phyloP scores from a whole-genome alignment of 2,113 vertebrate species.

The Xenus cinereus region DNA sequence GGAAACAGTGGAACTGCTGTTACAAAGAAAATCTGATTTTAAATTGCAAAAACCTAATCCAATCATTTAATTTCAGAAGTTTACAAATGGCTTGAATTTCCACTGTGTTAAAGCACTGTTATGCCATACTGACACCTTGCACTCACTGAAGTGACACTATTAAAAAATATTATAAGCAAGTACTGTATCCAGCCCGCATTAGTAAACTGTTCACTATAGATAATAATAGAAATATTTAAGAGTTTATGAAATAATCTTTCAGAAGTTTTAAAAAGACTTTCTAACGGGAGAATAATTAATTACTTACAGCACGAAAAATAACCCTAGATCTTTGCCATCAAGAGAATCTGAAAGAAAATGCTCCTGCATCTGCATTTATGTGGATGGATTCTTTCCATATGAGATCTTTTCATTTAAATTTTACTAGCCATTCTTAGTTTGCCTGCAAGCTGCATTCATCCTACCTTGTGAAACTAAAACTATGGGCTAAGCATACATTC shows the following conservation, averaged over 20 bases:
- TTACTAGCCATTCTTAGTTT: background rate
- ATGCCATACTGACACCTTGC: background rate
- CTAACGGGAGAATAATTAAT: background rate
- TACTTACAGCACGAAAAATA: background rate
- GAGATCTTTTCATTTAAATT: background rate
- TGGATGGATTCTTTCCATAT: background rate
- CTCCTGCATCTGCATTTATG: background rate
- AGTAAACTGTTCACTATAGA: background rate
- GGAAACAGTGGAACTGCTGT: background rate
- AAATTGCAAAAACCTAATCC: background rate
- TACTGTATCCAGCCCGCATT: background rate
- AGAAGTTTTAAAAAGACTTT: background rate
- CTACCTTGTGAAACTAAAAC: background rate
- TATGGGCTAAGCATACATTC: background rate
- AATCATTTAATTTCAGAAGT: background rate
- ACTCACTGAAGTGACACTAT: background rate
- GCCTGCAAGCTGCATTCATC: background rate
- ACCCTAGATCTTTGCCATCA: background rate
- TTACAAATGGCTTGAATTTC: background rate
- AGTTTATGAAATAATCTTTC: background rate
- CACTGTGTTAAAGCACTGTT: background rate
- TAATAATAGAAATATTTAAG: background rate
- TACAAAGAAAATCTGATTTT: background rate
- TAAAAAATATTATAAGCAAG: background rate
- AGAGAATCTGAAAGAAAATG: background rate